phyloP scores from a whole-genome alignment of 2,888 invertebrate species.

The Heliconius aoede region DNA sequence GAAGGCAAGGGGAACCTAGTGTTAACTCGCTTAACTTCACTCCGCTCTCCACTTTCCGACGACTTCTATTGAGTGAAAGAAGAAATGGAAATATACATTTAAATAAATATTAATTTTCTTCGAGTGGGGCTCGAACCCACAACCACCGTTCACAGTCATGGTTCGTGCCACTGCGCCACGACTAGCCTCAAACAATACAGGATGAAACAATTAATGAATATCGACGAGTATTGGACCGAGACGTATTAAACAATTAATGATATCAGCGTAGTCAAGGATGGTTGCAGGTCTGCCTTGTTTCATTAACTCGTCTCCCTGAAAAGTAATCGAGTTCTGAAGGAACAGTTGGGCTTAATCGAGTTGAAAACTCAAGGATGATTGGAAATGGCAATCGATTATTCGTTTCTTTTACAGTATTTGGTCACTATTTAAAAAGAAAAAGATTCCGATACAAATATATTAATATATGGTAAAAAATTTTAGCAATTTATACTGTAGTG shows the following conservation, averaged over 20 bases:
- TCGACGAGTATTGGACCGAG: conserved; percentile 10
- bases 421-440: background rate
- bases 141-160: too few species aligned
- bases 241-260: conserved; percentile 22
- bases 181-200: background rate
- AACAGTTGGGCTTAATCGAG: conserved; percentile 67
- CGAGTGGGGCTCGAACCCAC: too few species aligned
- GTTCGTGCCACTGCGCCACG: too few species aligned
- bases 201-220: conserved; percentile 4
- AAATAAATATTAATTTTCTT: too few species aligned
- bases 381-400: conserved; percentile 34
- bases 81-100: too few species aligned
- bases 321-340: conserved; percentile 65
- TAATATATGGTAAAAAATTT: background rate
- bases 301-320: conserved; percentile 67
- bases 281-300: conserved; percentile 64
- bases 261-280: conserved; percentile 35
- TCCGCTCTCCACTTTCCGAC: too few species aligned
- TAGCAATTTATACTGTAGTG: background rate
- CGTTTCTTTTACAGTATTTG: background rate
- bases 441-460: background rate
- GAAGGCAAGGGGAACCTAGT: too few species aligned
- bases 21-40: too few species aligned
- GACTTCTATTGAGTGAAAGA: too few species aligned
- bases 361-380: conserved; percentile 59